Percentiles rank a stretch among this genome's conserved stretches.
These are phyloP conservation scores for Scatophagus argus DNA, from an alignment of 2,113 vertebrate genomes.

Conservation along the genomic window DNA sequence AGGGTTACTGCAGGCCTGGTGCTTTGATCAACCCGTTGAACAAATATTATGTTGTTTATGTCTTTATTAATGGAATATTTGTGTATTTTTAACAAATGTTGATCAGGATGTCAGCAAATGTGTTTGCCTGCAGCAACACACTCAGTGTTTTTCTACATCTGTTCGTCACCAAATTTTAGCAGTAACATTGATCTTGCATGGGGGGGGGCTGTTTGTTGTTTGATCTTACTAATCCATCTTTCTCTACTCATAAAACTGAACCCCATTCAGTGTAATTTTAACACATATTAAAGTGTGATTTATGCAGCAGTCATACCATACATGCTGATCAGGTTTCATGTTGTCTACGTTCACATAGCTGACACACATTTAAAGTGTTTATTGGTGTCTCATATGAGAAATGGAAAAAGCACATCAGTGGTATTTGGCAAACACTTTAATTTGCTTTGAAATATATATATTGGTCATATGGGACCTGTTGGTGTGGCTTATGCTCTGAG, in stretches of 20 bases:
- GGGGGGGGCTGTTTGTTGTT: not conserved
- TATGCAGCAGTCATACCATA: constrained; percentile 9
- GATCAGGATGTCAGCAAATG: not conserved
- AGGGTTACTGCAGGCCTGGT: not conserved
- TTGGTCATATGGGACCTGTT: constrained; percentile 42
- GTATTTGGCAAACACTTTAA: constrained; percentile 18
- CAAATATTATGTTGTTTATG: constrained; percentile 2
- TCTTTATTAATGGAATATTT: constrained; percentile 1
- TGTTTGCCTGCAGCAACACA: not conserved
- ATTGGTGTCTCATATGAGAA: constrained; percentile 21
- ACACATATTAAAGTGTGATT: constrained; percentile 16
- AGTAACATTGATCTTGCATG: not conserved
- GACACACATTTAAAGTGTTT: constrained; percentile 35
- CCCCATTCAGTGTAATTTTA: not conserved
- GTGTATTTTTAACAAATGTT: not conserved
- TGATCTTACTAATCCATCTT: constrained; percentile 3
- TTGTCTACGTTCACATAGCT: not conserved
- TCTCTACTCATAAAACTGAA: not conserved
- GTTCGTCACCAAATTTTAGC: not conserved
- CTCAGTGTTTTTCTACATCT: not conserved
- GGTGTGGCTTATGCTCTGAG: constrained; percentile 19
- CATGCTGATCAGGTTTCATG: constrained; percentile 33
- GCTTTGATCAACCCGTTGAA: constrained; percentile 11
- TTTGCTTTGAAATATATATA: constrained; percentile 46
- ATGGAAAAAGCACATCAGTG: not conserved